Conservation (phyloP, 2,797 vertebrate genomes). For the Myripristis jacobus region DNA sequence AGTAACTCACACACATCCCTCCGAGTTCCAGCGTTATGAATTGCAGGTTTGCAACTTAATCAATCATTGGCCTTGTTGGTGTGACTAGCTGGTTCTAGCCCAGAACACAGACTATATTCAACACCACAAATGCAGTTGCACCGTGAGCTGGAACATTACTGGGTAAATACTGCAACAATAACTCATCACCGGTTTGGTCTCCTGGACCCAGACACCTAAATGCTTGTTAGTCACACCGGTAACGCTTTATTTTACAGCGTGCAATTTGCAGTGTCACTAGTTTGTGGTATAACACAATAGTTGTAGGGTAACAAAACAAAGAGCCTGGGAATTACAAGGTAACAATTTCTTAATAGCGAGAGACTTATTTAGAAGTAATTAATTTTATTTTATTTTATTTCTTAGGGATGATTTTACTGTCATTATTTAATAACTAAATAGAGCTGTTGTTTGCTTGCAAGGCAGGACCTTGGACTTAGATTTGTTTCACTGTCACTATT, state of each 20-base stretch:
- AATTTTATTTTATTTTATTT: too few relatives aligned
- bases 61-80: conserved; percentile 44
- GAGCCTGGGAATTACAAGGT: too few relatives aligned
- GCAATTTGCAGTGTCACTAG: too few relatives aligned
- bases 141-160: conserved; percentile 6
- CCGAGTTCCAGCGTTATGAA: conserved; percentile 43
- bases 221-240: not conserved
- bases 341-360: too few relatives aligned
- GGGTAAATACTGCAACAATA: conserved; percentile 10
- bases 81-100: conserved; percentile 5
- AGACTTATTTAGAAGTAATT: too few relatives aligned
- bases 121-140: not conserved
- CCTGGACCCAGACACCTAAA: not conserved
- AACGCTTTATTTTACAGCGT: not conserved
- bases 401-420: too few relatives aligned
- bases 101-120: conserved; percentile 10
- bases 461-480: too few relatives aligned
- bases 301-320: too few relatives aligned
- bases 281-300: too few relatives aligned
- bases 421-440: too few relatives aligned
- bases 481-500: too few relatives aligned
- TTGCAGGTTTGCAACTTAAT: conserved; percentile 47
- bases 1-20: conserved; percentile 22
- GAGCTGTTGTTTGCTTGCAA: too few relatives aligned
- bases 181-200: not conserved